Conservation (phyloP, 2,113 vertebrate genomes). For the Megalops atlanticus region DNA sequence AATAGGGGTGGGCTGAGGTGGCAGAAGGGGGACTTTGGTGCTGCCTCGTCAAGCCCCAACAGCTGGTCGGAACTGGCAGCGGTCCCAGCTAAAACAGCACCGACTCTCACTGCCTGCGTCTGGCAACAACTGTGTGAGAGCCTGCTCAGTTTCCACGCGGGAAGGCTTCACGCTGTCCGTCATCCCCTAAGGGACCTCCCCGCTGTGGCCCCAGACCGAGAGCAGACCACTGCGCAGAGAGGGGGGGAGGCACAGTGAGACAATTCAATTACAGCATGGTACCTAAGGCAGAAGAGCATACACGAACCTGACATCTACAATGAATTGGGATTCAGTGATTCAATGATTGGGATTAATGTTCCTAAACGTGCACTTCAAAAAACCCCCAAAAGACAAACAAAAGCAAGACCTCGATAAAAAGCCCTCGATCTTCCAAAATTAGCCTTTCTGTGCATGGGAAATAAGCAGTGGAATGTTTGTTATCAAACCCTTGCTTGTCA, state of each 20-base stretch:
- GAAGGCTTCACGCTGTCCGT: neutral
- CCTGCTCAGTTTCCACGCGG: neutral
- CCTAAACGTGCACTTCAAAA: too few species aligned
- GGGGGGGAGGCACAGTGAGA: neutral
- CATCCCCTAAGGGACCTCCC: conserved; percentile 9
- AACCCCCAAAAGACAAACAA: neutral
- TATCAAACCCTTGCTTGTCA: neutral
- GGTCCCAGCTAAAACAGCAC: neutral
- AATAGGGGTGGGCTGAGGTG: neutral
- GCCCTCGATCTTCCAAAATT: too few species aligned
- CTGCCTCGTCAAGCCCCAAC: conserved; percentile 5
- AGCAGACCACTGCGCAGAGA: neutral
- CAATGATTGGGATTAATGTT: too few species aligned
- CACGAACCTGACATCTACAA: too few species aligned
- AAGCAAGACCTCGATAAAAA: neutral
- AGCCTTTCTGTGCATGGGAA: neutral
- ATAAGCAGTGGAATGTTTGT: neutral
- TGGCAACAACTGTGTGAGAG: conserved; percentile 14
- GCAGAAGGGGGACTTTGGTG: neutral
- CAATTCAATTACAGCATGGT: neutral
- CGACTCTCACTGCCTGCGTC: neutral
- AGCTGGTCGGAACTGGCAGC: conserved; percentile 24
- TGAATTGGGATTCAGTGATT: too few species aligned
- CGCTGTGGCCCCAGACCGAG: neutral
- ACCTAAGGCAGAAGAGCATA: neutral